phyloP scores from a whole-genome alignment of 2,113 vertebrate genomes.

The Clarias magur region DNA sequence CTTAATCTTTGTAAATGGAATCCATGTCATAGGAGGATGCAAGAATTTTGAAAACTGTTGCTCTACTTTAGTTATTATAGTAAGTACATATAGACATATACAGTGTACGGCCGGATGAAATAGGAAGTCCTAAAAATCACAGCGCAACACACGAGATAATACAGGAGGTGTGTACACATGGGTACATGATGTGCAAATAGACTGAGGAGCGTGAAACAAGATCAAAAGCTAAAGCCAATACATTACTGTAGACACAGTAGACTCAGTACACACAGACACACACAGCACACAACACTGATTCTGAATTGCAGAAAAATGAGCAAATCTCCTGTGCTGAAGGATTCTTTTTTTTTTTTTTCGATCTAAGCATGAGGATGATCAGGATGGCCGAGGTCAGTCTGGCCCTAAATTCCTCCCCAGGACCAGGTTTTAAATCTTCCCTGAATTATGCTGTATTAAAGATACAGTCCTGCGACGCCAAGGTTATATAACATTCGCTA shows the following conservation, averaged over 20 bases:
- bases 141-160: not conserved
- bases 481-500: conserved; percentile 73
- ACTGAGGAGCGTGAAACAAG: not conserved
- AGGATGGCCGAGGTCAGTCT: not conserved
- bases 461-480: conserved; percentile 60
- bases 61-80: not conserved
- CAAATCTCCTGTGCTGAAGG: not conserved
- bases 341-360: not conserved
- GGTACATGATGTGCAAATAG: not conserved
- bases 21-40: not conserved
- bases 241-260: not conserved
- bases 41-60: not conserved
- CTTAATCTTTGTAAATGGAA: not conserved
- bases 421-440: conserved; percentile 29
- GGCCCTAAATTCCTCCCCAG: conserved; percentile 12
- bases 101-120: not conserved
- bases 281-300: not conserved
- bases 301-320: conserved; percentile 2
- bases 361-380: not conserved
- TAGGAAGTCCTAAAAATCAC: not conserved
- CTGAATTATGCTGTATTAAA: conserved; percentile 69
- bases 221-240: not conserved
- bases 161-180: not conserved
- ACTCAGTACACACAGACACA: not conserved
- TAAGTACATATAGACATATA: not conserved